Evolutionary conservation across 2,797 vertebrate genomes (phyloP), one percentile per base, ranked within the genome.

Genomic region (Lepus townsendii): DNA sequence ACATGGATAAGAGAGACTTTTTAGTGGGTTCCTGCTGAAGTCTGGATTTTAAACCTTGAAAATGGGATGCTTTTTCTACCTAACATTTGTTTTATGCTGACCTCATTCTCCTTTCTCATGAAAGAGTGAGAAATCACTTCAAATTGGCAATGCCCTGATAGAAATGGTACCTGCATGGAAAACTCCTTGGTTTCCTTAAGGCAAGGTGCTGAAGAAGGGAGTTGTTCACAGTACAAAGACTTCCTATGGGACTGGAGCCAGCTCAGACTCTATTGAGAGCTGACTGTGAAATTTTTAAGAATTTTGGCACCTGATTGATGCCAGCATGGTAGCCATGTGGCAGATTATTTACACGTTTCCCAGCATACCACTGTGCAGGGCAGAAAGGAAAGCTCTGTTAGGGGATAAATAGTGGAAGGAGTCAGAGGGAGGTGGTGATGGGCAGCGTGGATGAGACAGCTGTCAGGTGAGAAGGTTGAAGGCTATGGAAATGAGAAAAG

Each of bases 11-110:
- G 66, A 83, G 20, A 63, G 32, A 85, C 32, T 47, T 91, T 69
- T 68, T n/a, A 6, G 22, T 69, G 62, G 10, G 26, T 32, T 47
- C 63, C 6, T 17, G 50, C 32, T 66, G 63, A 78, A 78, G 62
- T 85, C 69, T 88, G 24, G 80, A 57, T 30, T 92, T 86, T 50
- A 72, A 66, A 22, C 11, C 69, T 86, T 62, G 30, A 87, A 52
- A 68, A 88, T 42, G 4, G 60, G n/a, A 5, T 63, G 42, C 71
- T 50, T n/a, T 57, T 57, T 57, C 54, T 57, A 16, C 19, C 54
- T 57, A 57, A 20, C 54, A n/a, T 62, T 76, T 82, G 52, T 69
- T 63, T 66, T 65, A 32, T 13, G 7, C 11, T 14, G 7, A 76
- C 73, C 32, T 79, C 10, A 69, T 11, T 10, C 12, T 72, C 11